These are phyloP conservation scores for Gastracanthus pulcherrimus DNA, from an alignment of 2,888 invertebrate genomes.

Conservation along the genomic window DNA sequence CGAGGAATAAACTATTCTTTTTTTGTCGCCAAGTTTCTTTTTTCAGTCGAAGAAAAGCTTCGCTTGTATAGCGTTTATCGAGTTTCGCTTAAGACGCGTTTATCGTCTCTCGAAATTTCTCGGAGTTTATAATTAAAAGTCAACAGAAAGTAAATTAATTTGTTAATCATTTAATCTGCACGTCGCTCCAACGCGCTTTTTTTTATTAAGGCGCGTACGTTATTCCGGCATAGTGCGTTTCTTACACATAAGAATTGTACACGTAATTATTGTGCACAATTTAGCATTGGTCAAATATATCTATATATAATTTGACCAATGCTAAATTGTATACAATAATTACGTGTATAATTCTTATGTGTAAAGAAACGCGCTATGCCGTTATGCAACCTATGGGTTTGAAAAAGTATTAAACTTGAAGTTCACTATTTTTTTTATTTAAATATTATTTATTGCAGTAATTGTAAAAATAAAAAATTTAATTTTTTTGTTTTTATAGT, in stretches of 20 bases:
- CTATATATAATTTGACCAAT: no score
- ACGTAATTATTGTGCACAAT: no score
- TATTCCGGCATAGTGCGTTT: no score
- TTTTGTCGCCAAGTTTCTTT: conserved; percentile 6
- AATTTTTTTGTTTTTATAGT: neutral
- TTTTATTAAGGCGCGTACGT: neutral
- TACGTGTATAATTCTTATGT: no score
- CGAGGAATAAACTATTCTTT: conserved; percentile 27
- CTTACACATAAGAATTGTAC: no score
- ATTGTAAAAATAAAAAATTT: neutral
- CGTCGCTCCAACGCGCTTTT: neutral
- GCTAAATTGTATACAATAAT: no score
- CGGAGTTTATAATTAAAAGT: neutral
- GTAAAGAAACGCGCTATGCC: no score
- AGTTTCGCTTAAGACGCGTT: conserved; percentile 14
- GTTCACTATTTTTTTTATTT: neutral
- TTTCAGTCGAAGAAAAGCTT: conserved; percentile 3
- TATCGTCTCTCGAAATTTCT: conserved; percentile 31
- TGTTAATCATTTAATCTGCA: neutral
- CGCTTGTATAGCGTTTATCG: neutral
- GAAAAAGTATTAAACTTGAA: neutral
- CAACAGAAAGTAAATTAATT: neutral
- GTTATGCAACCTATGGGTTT: neutral
- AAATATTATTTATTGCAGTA: neutral
- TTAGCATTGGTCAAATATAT: no score